phyloP scores from a whole-genome alignment of 1,140 invertebrate species.

The Hyphantria cunea region DNA sequence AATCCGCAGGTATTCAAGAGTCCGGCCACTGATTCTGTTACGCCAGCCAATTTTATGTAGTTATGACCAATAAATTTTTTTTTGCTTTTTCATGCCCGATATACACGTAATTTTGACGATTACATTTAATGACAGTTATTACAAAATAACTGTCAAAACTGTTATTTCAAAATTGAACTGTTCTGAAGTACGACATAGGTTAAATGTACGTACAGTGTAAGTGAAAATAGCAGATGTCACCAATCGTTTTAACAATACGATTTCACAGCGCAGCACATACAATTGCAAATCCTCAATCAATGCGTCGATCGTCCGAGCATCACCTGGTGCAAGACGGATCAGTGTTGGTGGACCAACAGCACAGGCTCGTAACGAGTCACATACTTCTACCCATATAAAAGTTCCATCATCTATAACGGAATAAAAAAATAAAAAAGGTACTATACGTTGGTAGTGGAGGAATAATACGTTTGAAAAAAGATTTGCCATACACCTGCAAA shows the following conservation, averaged over 20 bases:
- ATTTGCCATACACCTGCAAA: background rate
- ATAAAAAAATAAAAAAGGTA: too few species aligned
- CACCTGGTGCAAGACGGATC: background rate
- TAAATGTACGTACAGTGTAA: conserved; percentile 38
- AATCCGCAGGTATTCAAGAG: too few species aligned
- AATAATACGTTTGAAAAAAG: conserved; percentile 1
- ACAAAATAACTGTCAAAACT: too few species aligned
- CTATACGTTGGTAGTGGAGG: conserved; percentile 7
- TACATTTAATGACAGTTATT: too few species aligned
- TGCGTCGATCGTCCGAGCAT: conserved; percentile 4
- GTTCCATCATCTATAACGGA: conserved; percentile 4
- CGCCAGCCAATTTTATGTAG: too few species aligned
- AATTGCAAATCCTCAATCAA: conserved; percentile 21
- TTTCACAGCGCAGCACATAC: conserved; percentile 42
- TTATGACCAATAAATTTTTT: too few species aligned
- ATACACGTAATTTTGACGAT: too few species aligned
- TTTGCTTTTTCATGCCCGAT: too few species aligned
- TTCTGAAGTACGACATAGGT: background rate
- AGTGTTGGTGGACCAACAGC: background rate
- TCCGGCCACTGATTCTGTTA: too few species aligned
- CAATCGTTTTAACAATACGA: conserved; percentile 30
- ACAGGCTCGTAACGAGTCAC: conserved; percentile 48
- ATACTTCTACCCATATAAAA: conserved; percentile 47
- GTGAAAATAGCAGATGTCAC: conserved; percentile 37
- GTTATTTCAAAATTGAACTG: too few species aligned